phyloP scores from a whole-genome alignment of 2,797 vertebrate genomes.

The Lophius americanus region DNA sequence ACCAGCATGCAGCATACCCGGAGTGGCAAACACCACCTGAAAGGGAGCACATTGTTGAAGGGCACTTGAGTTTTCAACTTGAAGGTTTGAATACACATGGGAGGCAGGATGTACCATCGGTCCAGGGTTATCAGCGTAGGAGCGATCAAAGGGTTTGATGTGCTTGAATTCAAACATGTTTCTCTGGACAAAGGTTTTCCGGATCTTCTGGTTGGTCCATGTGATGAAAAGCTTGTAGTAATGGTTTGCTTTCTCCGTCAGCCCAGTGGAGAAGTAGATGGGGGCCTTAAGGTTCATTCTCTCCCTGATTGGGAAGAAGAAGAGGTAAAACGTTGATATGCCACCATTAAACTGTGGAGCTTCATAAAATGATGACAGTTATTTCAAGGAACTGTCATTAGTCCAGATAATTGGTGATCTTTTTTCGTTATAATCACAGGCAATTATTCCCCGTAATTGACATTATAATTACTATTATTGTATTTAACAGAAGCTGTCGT shows the following conservation, averaged over 20 bases:
- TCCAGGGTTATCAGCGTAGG: slow-evolving; percentile 95
- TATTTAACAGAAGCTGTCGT: slow-evolving; percentile 11
- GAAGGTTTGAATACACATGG: background rate
- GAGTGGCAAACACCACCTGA: slow-evolving; percentile 97
- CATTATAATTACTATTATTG: background rate
- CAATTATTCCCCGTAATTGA: background rate
- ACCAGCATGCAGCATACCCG: slow-evolving; percentile 97
- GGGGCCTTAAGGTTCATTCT: slow-evolving; percentile 98
- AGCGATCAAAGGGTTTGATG: slow-evolving; percentile 95
- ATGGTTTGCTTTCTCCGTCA: slow-evolving; percentile 98
- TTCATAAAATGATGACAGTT: slow-evolving; percentile 6
- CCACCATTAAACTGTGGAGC: slow-evolving; percentile 15
- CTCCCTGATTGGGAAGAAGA: slow-evolving; percentile 82
- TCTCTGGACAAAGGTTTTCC: slow-evolving; percentile 97
- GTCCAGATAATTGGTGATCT: slow-evolving; percentile 2
- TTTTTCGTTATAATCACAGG: slow-evolving; percentile 17
- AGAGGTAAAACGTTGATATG: slow-evolving; percentile 7
- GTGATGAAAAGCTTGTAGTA: slow-evolving; percentile 99
- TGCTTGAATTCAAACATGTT: slow-evolving; percentile 99
- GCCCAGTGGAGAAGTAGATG: slow-evolving; percentile 97
- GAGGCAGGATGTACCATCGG: slow-evolving; percentile 85
- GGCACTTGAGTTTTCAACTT: background rate
- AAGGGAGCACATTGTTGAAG: background rate
- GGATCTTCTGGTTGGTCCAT: slow-evolving; percentile 99
- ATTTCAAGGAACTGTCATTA: slow-evolving; percentile 4